Evolutionary conservation across 2,797 vertebrate species (phyloP).

Genomic region (Pagetopsis macropterus): DNA sequence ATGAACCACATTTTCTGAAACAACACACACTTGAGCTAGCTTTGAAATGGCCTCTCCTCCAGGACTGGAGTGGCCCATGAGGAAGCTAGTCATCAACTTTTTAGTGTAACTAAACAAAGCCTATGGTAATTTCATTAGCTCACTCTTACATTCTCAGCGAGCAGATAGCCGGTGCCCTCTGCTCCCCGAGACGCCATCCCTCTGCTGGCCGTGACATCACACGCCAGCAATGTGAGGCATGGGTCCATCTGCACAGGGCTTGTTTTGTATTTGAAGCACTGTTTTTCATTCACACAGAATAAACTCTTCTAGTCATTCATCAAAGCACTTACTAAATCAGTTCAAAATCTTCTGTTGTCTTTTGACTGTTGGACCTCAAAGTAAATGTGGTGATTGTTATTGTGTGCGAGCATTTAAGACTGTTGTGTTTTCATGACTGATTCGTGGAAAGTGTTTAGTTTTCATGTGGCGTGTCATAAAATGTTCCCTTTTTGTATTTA

Average conservation of each 20-base stretch:
- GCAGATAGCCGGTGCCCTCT: slow-evolving; percentile 30
- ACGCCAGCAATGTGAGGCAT: slow-evolving; percentile 50
- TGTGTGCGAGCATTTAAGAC: slow-evolving; percentile 32
- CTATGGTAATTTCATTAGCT: slow-evolving; percentile 59
- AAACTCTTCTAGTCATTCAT: slow-evolving; percentile 7
- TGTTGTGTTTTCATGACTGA: slow-evolving; percentile 26
- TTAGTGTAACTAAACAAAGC: slow-evolving; percentile 73
- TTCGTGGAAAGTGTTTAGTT: slow-evolving; percentile 50
- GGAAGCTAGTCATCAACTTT: slow-evolving; percentile 65
- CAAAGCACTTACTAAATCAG: slow-evolving; percentile 38
- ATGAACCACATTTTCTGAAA: slow-evolving; percentile 76
- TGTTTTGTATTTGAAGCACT: slow-evolving; percentile 16
- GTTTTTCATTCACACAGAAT: slow-evolving; percentile 27
- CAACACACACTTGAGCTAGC: slow-evolving; percentile 74
- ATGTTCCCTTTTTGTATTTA: slow-evolving; percentile 17
- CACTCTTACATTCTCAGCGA: slow-evolving; percentile 28
- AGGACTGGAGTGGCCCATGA: slow-evolving; percentile 45
- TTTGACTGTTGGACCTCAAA: slow-evolving; percentile 31
- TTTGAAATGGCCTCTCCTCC: slow-evolving; percentile 66
- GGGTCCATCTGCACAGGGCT: slow-evolving; percentile 32
- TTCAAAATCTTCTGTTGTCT: slow-evolving; percentile 18
- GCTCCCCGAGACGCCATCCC: slow-evolving; percentile 23
- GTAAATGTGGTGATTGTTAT: slow-evolving; percentile 50
- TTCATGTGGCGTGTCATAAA: slow-evolving; percentile 41
- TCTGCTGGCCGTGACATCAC: slow-evolving; percentile 64